Conservation (phyloP, 2,888 invertebrate genomes). For the Pedicia rivosa region DNA sequence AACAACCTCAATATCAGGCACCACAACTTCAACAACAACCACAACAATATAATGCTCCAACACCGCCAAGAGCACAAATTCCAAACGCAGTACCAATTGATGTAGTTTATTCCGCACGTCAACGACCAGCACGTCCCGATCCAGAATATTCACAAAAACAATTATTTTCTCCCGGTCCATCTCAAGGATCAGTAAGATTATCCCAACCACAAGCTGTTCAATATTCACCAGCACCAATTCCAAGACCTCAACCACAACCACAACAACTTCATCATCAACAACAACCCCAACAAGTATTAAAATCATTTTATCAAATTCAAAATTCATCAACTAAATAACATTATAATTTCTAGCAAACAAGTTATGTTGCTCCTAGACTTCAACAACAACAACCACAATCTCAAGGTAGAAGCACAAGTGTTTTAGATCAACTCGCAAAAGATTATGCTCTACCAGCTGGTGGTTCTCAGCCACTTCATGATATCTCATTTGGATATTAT, state of each 20-base stretch:
- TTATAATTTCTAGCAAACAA: too few species aligned
- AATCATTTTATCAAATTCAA: constrained; percentile 10
- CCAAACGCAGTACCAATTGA: constrained; percentile 26
- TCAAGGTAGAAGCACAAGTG: constrained; percentile 30
- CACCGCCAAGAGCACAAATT: constrained; percentile 24
- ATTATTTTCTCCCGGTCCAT: constrained; percentile 15
- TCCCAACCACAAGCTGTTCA: constrained; percentile 14
- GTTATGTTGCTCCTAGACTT: too few species aligned
- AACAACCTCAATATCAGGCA: constrained; percentile 9
- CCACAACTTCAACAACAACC: constrained; percentile 9
- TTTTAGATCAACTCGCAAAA: constrained; percentile 65
- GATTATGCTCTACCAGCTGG: constrained; percentile 63
- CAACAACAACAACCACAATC: constrained; percentile 6
- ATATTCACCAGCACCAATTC: constrained; percentile 16
- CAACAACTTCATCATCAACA: constrained; percentile 15
- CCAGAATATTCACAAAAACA: constrained; percentile 25
- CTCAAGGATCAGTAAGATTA: constrained; percentile 16
- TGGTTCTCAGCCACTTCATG: constrained; percentile 52
- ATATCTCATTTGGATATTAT: constrained; percentile 71
- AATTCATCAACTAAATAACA: constrained; percentile 18
- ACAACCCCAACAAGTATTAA: constrained; percentile 16
- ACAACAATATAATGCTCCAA: constrained; percentile 17
- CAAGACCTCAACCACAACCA: constrained; percentile 14
- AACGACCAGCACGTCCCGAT: constrained; percentile 26
- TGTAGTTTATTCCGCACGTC: constrained; percentile 26